phyloP scores from a whole-genome alignment of 2,888 invertebrate species.

The Aphidoletes aphidimyza region DNA sequence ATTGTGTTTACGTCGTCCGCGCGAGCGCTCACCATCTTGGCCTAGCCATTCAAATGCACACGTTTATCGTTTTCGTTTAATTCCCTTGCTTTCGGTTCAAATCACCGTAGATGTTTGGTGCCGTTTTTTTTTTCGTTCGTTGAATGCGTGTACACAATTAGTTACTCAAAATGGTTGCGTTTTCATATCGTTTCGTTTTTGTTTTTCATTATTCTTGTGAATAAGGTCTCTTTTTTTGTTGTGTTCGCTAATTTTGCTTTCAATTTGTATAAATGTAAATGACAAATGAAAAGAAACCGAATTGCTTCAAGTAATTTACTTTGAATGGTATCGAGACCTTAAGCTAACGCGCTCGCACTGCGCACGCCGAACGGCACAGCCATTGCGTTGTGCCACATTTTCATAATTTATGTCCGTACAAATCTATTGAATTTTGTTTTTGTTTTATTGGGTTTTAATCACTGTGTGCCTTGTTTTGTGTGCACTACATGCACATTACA shows the following conservation, averaged over 20 bases:
- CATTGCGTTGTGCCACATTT: slow-evolving; percentile 32
- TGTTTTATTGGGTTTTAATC: slow-evolving; percentile 48
- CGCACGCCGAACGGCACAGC: background rate
- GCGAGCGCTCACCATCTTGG: background rate
- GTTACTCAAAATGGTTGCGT: slow-evolving; percentile 31
- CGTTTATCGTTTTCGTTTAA: no score
- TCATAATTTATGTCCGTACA: slow-evolving; percentile 43
- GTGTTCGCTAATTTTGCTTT: slow-evolving; percentile 2
- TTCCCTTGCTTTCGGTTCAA: background rate
- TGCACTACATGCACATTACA: background rate
- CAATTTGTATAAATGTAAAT: slow-evolving; percentile 38
- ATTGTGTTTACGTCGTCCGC: slow-evolving; percentile 21
- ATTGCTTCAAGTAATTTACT: no score
- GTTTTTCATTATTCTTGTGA: background rate
- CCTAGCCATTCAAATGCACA: background rate
- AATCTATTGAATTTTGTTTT: slow-evolving; percentile 51
- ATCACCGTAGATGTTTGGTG: background rate
- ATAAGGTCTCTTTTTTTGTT: background rate
- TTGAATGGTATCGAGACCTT: slow-evolving; percentile 8
- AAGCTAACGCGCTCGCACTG: background rate
- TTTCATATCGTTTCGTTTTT: background rate
- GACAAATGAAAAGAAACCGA: slow-evolving; percentile 15
- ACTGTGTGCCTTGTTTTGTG: background rate
- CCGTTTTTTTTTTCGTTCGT: background rate
- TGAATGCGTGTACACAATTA: slow-evolving; percentile 23